Evolutionary conservation across 2,797 vertebrate species (phyloP).

Genomic region (Amniataba percoides): DNA sequence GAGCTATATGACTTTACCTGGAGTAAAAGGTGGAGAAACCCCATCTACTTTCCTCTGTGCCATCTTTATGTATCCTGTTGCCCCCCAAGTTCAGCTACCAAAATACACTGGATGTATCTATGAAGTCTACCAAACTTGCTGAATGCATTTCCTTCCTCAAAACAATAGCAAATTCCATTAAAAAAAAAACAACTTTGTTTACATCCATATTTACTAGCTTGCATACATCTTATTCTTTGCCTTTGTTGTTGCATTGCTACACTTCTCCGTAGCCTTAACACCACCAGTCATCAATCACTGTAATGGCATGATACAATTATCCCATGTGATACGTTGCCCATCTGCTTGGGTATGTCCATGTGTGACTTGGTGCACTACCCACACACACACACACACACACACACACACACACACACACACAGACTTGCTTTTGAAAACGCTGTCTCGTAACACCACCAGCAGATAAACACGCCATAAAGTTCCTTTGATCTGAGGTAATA

Average conservation of each 20-base stretch:
- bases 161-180: too few species aligned
- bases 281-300: neutral
- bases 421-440: neutral
- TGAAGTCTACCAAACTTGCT: neutral
- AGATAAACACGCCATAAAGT: neutral
- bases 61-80: neutral
- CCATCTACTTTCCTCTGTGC: neutral
- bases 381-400: neutral
- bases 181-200: too few species aligned
- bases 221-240: neutral
- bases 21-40: too few species aligned
- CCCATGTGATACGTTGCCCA: neutral
- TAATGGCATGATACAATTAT: too few species aligned
- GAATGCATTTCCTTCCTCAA: neutral
- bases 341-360: neutral
- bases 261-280: neutral
- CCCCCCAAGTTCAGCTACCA: neutral
- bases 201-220: neutral
- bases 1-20: too few species aligned
- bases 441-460: neutral
- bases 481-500: neutral
- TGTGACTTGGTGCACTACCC: neutral
- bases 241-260: neutral
- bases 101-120: too few species aligned
- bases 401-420: neutral